Base-by-base conservation (phyloP, 2,113 vertebrate species). In the Petroica traversi region DNA sequence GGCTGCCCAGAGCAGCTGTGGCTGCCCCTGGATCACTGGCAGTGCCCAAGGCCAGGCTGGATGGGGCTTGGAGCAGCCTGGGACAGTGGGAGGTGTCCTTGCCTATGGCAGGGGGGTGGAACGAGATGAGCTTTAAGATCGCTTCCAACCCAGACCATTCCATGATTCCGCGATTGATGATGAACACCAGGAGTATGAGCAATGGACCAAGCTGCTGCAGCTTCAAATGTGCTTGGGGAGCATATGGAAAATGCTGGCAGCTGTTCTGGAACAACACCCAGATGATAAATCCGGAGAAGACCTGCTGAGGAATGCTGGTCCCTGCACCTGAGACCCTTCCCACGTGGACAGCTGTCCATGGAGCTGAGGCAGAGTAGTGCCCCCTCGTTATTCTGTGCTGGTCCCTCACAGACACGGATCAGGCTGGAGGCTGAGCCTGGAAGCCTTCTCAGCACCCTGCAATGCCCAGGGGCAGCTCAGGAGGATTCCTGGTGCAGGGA, bases 351-450 rank as follows among this genome's bases (percentile, higher is more conserved):
- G 59, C 55, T 58, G 29, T 62, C 68, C 55, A 6, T 4, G 25
- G 48, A 48, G 52, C 62, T 49, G 38, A 24, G 58, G 51, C 43
- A 79, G 22, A 49, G 16, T 5, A 26, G 17, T 5, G n/a, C 14
- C 10, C 17, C 57, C 29, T 68, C 2, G 0, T 31, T 23, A 45
- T 8, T 36, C 45, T 19, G 23, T 23, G 52, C 43, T 2, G 5
- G 26, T 38, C 26, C 40, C 46, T 69, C 54, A 31, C 54, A 31
- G 40, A 52, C n/a, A 38, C 1, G 0, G 6, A 46, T 19, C 57
- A 26, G 19, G 48, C 57, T 36, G 43, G 38, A 62, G 68, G 46
- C 62, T 95, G 73, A 97, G 54, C 11, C 33, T 4, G 1, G 36
- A 23, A 23, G 24, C 52, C 48, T 49, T 49, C 69, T 51, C 43